Conservation (phyloP, 2,113 vertebrate genomes). For the Odobenus rosmarus region DNA sequence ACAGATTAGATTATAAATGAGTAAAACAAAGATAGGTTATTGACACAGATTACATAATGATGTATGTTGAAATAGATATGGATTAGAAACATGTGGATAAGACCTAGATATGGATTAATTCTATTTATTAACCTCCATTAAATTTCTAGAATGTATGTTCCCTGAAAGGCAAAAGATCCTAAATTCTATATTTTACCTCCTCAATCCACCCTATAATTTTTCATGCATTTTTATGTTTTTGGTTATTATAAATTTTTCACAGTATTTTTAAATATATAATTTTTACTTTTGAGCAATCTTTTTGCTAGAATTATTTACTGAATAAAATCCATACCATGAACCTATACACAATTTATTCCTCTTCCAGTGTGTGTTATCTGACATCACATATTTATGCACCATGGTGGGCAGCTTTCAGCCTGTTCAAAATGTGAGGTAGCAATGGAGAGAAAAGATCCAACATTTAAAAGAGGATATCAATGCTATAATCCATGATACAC, state of each 20-base stretch:
- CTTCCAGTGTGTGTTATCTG: not conserved
- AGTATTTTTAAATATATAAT: not conserved
- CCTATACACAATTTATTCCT: not conserved
- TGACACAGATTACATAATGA: not conserved
- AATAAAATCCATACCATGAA: not conserved
- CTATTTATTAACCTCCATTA: not conserved
- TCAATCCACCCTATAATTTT: not conserved
- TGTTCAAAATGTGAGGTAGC: not conserved
- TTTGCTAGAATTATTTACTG: not conserved
- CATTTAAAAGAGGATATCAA: not conserved
- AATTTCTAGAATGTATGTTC: not conserved
- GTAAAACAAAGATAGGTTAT: not conserved
- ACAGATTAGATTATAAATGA: not conserved
- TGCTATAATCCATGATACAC: not conserved
- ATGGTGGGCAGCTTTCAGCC: not conserved
- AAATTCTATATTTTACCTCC: not conserved
- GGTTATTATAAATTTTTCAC: not conserved
- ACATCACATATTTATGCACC: not conserved
- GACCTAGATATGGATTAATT: not conserved
- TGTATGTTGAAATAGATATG: not conserved
- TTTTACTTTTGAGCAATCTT: not conserved
- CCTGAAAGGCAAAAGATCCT: not conserved
- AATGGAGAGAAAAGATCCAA: not conserved
- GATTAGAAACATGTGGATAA: not conserved
- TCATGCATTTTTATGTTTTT: not conserved